phyloP scores from a whole-genome alignment of 2,113 vertebrate genomes.

The Taxidea taxus region DNA sequence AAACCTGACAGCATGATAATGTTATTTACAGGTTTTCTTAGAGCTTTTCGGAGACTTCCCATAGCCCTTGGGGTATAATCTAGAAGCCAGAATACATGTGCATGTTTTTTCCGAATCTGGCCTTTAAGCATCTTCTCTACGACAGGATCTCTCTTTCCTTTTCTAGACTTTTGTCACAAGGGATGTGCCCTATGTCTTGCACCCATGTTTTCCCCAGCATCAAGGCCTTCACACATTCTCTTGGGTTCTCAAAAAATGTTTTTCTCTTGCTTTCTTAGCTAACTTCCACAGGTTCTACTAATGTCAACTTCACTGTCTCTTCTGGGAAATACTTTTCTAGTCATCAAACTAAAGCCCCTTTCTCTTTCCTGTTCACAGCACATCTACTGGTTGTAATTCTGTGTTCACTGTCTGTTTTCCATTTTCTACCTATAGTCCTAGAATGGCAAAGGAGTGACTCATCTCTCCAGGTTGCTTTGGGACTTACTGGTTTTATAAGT shows the following conservation, averaged over 20 bases:
- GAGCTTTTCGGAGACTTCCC: background rate
- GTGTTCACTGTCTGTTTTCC: background rate
- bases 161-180: background rate
- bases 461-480: background rate
- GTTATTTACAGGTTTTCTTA: background rate
- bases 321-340: background rate
- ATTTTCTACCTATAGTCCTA: background rate
- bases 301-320: background rate
- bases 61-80: background rate
- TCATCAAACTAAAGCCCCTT: background rate
- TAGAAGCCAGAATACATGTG: background rate
- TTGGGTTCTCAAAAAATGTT: background rate
- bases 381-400: background rate
- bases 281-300: background rate
- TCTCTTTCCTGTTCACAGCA: background rate
- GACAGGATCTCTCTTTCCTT: background rate
- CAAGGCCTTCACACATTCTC: background rate
- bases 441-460: background rate
- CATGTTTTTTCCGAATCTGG: background rate
- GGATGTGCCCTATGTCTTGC: fast-evolving
- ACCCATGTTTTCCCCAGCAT: background rate
- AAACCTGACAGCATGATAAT: background rate
- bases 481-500: background rate
- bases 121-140: background rate
- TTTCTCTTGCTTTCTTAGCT: background rate